phyloP scores from a whole-genome alignment of 2,113 vertebrate species.

The Vombatus ursinus region DNA sequence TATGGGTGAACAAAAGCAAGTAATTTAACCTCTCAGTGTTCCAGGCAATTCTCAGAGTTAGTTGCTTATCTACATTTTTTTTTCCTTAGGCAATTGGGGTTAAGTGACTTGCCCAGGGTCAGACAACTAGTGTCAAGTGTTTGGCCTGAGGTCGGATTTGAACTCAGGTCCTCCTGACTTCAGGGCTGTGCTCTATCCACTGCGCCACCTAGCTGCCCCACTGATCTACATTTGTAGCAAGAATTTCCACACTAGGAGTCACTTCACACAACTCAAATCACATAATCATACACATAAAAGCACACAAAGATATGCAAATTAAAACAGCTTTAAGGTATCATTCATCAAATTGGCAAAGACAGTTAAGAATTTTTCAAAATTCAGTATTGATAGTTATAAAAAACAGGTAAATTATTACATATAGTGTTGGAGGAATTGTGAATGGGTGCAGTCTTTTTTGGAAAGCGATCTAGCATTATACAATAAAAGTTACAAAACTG shows the following conservation, averaged over 20 bases:
- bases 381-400: not conserved
- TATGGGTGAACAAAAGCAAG: not conserved
- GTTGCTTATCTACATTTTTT: too few species aligned
- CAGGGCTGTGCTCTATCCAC: too few species aligned
- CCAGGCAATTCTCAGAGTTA: not conserved
- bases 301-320: not conserved
- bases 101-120: too few species aligned
- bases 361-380: not conserved
- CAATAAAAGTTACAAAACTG: not conserved
- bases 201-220: too few species aligned
- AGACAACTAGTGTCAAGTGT: too few species aligned
- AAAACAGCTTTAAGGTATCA: not conserved
- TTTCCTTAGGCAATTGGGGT: too few species aligned
- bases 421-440: not conserved
- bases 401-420: not conserved
- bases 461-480: not conserved
- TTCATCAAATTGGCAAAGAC: not conserved
- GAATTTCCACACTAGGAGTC: not conserved
- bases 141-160: too few species aligned
- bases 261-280: not conserved
- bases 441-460: not conserved
- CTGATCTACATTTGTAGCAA: not conserved
- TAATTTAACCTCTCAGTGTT: not conserved
- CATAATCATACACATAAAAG: not conserved
- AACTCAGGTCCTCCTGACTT: too few species aligned